Conservation (phyloP, 1,140 invertebrate species). For the Cecropterus lyciades region DNA sequence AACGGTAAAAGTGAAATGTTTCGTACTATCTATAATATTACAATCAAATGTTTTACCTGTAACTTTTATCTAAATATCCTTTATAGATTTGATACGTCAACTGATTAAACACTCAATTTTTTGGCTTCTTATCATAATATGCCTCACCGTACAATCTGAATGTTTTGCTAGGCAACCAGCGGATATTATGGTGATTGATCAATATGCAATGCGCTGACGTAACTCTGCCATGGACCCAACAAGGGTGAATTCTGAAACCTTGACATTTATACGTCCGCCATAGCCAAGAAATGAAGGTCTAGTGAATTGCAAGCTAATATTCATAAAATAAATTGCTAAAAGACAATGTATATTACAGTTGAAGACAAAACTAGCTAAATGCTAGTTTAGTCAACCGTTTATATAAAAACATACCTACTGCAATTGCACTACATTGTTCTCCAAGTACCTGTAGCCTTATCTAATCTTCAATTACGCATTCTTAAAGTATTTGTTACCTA, state of each 20-base stretch:
- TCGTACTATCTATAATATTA: not conserved
- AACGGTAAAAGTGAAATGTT: too few relatives aligned
- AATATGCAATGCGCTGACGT: conserved; percentile 41
- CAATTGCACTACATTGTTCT: conserved; percentile 32
- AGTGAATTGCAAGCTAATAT: not conserved
- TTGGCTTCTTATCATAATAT: conserved; percentile 11
- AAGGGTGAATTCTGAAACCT: conserved; percentile 32
- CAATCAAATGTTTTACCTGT: not conserved
- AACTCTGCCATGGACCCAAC: conserved; percentile 9
- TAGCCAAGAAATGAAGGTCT: not conserved
- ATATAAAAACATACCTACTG: not conserved
- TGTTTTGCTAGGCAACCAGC: conserved; percentile 37
- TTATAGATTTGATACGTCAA: not conserved
- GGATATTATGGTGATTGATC: conserved; percentile 43
- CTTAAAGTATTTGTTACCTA: conserved; percentile 29
- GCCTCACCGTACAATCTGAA: conserved; percentile 1
- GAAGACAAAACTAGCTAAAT: not conserved
- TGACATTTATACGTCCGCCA: conserved; percentile 33
- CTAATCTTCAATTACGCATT: conserved; percentile 46
- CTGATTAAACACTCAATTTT: conserved; percentile 9
- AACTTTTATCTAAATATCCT: not conserved
- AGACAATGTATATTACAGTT: not conserved
- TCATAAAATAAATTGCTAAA: not conserved
- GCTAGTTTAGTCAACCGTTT: too few relatives aligned
- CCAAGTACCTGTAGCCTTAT: conserved; percentile 41